Conservation (phyloP, 2,113 vertebrate genomes). For the Psammodynastes pulverulentus region DNA sequence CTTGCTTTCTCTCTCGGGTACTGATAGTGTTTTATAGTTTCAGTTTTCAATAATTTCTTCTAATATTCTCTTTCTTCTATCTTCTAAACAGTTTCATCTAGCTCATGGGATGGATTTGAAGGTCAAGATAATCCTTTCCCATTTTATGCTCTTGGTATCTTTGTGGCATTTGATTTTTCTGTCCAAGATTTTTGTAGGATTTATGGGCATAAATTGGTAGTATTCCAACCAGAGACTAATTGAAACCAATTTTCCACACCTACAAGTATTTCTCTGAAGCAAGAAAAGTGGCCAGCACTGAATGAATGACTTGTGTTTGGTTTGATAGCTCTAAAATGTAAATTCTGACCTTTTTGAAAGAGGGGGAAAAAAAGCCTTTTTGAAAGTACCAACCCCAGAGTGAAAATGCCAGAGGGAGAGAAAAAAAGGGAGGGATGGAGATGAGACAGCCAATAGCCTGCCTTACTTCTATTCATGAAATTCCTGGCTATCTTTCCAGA, state of each 20-base stretch:
- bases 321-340: neutral
- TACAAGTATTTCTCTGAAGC: conserved; percentile 16
- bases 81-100: neutral
- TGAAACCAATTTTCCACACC: conserved; percentile 6
- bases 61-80: neutral
- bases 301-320: neutral
- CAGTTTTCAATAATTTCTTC: neutral
- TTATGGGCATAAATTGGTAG: neutral
- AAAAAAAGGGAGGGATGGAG: neutral
- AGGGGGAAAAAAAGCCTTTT: neutral
- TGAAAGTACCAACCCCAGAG: neutral
- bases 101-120: conserved; percentile 11
- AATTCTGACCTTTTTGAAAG: neutral
- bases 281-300: neutral
- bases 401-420: neutral
- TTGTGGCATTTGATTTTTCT: conserved; percentile 14
- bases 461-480: neutral
- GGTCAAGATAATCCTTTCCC: neutral
- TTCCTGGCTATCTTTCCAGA: neutral
- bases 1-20: neutral
- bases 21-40: conserved; percentile 15
- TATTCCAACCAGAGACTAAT: neutral
- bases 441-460: neutral
- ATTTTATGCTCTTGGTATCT: neutral
- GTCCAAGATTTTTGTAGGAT: neutral